A percentile compares a stretch with the other conserved stretches of the same genome.
Conservation (phyloP, 2,888 invertebrate species). For the Synanthedon formicaeformis region DNA sequence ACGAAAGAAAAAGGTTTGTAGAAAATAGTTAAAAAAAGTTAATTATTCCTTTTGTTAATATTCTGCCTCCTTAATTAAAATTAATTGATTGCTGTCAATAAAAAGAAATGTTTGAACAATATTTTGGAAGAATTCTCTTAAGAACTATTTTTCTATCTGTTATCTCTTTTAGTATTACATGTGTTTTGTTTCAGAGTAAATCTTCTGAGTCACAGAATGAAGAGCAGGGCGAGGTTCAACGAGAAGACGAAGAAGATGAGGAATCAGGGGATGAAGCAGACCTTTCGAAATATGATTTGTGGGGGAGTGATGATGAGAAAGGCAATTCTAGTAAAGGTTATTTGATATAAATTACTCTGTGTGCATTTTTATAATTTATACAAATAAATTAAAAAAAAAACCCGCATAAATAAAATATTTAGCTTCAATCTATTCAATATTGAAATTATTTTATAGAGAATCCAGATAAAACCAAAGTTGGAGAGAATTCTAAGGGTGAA, state of each 20-base stretch:
- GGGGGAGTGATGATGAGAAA: conserved; percentile 75
- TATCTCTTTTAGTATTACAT: no score
- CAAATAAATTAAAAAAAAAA: neutral
- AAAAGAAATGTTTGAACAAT: no score
- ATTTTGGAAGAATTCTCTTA: no score
- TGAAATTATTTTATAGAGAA: conserved; percentile 20
- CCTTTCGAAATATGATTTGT: conserved; percentile 83
- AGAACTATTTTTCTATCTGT: no score
- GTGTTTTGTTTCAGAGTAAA: conserved; percentile 51
- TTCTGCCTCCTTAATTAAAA: no score
- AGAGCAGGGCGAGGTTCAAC: conserved; percentile 37
- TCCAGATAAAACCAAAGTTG: conserved; percentile 35
- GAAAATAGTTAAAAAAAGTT: conserved; percentile 4
- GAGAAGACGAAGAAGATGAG: conserved; percentile 70
- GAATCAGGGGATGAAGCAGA: conserved; percentile 76
- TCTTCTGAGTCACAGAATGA: conserved; percentile 41
- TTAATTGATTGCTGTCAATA: no score
- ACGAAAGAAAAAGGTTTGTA: conserved; percentile 58
- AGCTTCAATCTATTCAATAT: conserved; percentile 4
- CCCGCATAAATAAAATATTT: neutral
- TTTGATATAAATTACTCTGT: conserved; percentile 10
- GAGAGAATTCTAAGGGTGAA: conserved; percentile 30
- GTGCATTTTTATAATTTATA: no score
- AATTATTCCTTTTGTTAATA: neutral
- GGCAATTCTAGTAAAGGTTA: conserved; percentile 41